Evolutionary conservation across 2,888 invertebrate genomes (phyloP).

Genomic region (Pheosia gnoma): DNA sequence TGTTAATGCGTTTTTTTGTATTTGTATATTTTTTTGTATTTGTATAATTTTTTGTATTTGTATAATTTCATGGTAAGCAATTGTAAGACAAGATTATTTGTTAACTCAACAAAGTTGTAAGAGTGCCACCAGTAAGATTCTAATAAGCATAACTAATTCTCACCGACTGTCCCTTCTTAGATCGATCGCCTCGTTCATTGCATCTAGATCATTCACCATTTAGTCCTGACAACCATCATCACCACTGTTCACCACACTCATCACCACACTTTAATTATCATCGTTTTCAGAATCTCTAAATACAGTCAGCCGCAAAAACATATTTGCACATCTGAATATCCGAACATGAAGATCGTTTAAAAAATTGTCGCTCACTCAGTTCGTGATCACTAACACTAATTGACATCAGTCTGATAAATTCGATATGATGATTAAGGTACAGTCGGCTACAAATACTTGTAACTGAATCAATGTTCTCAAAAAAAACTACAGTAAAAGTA

Average conservation of each 20-base stretch:
- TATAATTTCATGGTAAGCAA: background rate
- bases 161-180: slow-evolving; percentile 59
- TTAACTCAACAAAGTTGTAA: too few relatives aligned
- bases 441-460: too few relatives aligned
- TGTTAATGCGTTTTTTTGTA: too few relatives aligned
- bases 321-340: background rate
- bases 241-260: slow-evolving; percentile 12
- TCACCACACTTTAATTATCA: slow-evolving; percentile 11
- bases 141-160: slow-evolving; percentile 47
- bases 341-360: too few relatives aligned
- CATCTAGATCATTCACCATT: slow-evolving; percentile 26
- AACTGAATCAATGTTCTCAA: too few relatives aligned
- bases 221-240: slow-evolving; percentile 58
- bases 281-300: background rate
- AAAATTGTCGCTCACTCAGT: too few relatives aligned
- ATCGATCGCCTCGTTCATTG: slow-evolving; percentile 59
- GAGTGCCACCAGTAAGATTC: slow-evolving; percentile 43
- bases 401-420: too few relatives aligned
- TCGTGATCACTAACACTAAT: background rate
- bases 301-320: slow-evolving; percentile 11
- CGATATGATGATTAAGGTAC: too few relatives aligned
- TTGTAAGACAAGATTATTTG: background rate
- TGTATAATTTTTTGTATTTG: too few relatives aligned
- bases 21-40: too few relatives aligned
- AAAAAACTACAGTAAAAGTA: too few relatives aligned